These are phyloP conservation scores for Sebastolobus altivelis DNA, from an alignment of 2,797 vertebrate species.

Conservation along the genomic window DNA sequence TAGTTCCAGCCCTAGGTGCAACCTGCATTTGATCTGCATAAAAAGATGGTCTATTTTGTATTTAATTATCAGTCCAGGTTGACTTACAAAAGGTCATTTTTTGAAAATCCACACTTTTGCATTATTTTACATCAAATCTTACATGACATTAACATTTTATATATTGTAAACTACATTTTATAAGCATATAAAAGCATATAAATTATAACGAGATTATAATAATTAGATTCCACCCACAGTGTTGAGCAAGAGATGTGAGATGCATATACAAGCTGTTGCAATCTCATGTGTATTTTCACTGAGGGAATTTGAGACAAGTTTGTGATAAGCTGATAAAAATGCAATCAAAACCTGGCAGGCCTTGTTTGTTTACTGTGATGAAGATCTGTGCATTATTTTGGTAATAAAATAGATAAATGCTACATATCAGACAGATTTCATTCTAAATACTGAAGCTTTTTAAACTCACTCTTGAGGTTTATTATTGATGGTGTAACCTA, in stretches of 20 bases:
- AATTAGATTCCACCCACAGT: conserved; percentile 36
- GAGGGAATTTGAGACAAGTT: background rate
- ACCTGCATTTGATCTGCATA: background rate
- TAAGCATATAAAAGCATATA: background rate
- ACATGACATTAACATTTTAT: background rate
- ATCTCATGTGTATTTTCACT: background rate
- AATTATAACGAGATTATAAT: background rate
- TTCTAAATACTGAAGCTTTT: background rate
- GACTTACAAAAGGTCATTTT: background rate
- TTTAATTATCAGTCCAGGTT: background rate
- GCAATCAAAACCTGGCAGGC: conserved; percentile 26
- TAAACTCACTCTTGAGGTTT: background rate
- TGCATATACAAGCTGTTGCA: conserved; percentile 7
- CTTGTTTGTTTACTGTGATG: conserved; percentile 10
- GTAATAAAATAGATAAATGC: background rate
- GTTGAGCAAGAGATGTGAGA: background rate
- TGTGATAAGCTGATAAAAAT: conserved; percentile 4
- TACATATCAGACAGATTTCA: background rate
- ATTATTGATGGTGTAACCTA: background rate
- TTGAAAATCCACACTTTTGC: background rate
- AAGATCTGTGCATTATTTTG: conserved; percentile 4
- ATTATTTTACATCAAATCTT: background rate
- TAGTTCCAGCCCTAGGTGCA: background rate
- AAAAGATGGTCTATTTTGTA: background rate
- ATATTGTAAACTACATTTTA: background rate